Conservation (phyloP, 2,797 vertebrate genomes). For the Paguma larvata region DNA sequence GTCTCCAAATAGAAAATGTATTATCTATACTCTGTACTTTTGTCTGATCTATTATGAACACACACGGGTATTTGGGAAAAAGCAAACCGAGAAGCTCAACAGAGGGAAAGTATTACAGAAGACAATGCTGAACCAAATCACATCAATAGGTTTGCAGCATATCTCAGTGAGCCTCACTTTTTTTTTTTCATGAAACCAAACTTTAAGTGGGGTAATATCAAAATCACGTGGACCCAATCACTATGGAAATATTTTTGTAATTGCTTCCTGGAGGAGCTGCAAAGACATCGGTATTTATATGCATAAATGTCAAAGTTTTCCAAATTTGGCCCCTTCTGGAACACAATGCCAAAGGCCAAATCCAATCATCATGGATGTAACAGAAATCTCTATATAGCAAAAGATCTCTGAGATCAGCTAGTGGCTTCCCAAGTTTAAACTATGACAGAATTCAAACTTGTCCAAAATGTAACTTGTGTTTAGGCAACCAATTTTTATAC, state of each 20-base stretch:
- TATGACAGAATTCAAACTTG: neutral
- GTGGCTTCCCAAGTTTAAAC: neutral
- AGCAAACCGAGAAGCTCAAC: neutral
- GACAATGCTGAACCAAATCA: neutral
- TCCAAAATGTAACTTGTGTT: neutral
- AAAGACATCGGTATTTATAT: neutral
- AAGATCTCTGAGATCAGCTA: neutral
- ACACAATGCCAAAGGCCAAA: neutral
- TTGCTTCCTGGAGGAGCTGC: neutral
- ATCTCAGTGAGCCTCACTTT: neutral
- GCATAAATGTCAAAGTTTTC: neutral
- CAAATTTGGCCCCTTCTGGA: neutral
- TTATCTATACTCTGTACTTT: neutral
- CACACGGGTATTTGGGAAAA: neutral
- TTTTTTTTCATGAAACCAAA: neutral
- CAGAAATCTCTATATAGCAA: neutral
- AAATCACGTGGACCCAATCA: conserved; percentile 13
- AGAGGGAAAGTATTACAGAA: neutral
- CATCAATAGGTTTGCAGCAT: neutral
- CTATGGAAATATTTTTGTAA: conserved; percentile 16
- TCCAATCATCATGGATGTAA: neutral
- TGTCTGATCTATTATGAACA: neutral
- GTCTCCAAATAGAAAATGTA: neutral
- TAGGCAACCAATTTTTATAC: neutral
- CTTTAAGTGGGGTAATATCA: neutral